Conservation (phyloP, 2,797 vertebrate species). For the Sparus aurata region DNA sequence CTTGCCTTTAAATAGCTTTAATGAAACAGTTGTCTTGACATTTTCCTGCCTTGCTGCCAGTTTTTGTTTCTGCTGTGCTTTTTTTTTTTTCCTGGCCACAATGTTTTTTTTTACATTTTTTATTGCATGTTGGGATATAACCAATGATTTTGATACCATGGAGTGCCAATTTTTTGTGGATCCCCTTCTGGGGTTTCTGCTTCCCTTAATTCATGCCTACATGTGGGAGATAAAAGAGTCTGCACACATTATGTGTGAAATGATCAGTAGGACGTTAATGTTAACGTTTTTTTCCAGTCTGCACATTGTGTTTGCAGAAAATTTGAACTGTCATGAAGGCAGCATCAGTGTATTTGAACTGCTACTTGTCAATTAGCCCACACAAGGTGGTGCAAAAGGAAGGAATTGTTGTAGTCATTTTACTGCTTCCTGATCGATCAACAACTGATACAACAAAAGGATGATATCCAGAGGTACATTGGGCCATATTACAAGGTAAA, state of each 20-base stretch:
- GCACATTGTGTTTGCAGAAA: conserved; percentile 57
- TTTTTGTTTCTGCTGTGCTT: conserved; percentile 11
- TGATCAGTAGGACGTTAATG: conserved; percentile 64
- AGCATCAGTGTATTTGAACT: conserved; percentile 25
- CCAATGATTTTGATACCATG: conserved; percentile 45
- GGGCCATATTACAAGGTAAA: too few relatives aligned
- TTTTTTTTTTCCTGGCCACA: conserved; percentile 11
- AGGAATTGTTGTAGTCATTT: too few relatives aligned
- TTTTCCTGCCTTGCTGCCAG: conserved; percentile 40
- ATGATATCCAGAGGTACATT: too few relatives aligned
- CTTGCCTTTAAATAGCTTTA: conserved; percentile 50
- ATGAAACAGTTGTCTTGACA: conserved; percentile 53
- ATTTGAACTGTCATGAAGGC: conserved; percentile 57
- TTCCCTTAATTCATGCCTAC: conserved; percentile 43
- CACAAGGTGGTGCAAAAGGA: conserved; percentile 28
- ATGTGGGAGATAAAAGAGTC: conserved; percentile 40
- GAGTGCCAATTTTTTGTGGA: conserved; percentile 34
- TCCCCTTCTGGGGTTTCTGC: conserved; percentile 47
- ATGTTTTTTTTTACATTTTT: neutral
- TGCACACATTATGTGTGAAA: conserved; percentile 57
- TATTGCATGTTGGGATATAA: conserved; percentile 40
- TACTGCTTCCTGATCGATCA: too few relatives aligned
- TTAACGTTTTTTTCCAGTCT: conserved; percentile 28
- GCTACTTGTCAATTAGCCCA: conserved; percentile 62
- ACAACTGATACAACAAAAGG: too few relatives aligned